These are phyloP conservation scores for Intellagama lesueurii DNA, from an alignment of 2,797 vertebrate genomes.

Conservation along the genomic window DNA sequence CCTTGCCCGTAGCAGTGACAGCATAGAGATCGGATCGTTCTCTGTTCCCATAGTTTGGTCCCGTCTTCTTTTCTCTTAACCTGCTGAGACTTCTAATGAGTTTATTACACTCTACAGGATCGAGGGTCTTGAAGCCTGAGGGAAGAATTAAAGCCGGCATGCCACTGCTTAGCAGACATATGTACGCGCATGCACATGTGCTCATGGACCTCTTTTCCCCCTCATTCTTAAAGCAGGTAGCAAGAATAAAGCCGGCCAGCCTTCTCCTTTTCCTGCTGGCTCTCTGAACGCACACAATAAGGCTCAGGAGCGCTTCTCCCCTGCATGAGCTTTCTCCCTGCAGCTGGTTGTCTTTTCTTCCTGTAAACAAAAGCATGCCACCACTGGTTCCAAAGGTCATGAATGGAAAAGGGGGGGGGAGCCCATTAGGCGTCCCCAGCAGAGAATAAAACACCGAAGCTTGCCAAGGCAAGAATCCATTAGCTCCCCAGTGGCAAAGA, in stretches of 20 bases:
- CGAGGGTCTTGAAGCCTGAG: neutral
- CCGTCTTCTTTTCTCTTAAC: neutral
- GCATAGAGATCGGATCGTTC: rapidly evolving
- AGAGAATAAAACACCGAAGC: slow-evolving; percentile 9
- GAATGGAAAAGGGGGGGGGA: slow-evolving; percentile 23
- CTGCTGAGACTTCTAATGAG: neutral
- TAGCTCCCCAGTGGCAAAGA: slow-evolving; percentile 13
- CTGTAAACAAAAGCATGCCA: slow-evolving; percentile 38
- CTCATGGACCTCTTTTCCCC: neutral
- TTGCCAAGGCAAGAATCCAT: slow-evolving; percentile 30
- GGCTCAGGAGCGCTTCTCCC: neutral
- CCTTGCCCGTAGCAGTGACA: neutral
- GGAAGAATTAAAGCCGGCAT: neutral
- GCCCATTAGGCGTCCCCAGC: slow-evolving; percentile 36
- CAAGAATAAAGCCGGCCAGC: neutral
- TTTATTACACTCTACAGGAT: neutral
- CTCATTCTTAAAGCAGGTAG: neutral
- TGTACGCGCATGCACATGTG: neutral
- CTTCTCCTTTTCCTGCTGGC: slow-evolving; percentile 2
- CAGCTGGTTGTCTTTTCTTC: slow-evolving; percentile 38
- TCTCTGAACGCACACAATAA: slow-evolving; percentile 45
- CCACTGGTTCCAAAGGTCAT: slow-evolving; percentile 24
- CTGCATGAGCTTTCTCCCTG: slow-evolving; percentile 13
- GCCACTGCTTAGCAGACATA: slow-evolving; percentile 18
- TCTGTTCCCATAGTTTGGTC: too few relatives aligned